These are phyloP conservation scores for Psophia crepitans DNA, from an alignment of 2,113 vertebrate genomes.

Conservation along the genomic window DNA sequence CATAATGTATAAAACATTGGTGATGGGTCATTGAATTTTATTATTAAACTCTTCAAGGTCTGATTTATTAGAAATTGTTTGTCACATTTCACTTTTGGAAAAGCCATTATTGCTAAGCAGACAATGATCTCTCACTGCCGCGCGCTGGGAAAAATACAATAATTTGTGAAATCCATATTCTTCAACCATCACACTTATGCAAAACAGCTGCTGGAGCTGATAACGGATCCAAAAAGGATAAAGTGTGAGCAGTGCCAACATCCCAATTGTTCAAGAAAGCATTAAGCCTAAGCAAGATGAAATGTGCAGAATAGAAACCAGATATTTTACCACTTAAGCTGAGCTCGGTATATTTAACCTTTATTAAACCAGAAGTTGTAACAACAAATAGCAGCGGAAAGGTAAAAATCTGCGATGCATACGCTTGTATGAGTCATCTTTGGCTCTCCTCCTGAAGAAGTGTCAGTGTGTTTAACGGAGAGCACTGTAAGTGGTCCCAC, in stretches of 20 bases:
- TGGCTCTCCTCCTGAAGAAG: conserved; percentile 11
- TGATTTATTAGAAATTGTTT: conserved; percentile 68
- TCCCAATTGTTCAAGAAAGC: conserved; percentile 5
- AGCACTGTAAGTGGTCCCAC: neutral
- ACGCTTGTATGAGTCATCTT: neutral
- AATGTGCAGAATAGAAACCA: neutral
- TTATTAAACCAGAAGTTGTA: neutral
- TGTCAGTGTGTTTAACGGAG: neutral
- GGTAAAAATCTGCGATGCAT: neutral
- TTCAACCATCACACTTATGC: conserved; percentile 14
- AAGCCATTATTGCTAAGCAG: conserved; percentile 56
- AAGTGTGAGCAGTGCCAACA: neutral
- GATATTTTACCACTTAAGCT: neutral
- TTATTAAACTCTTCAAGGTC: conserved; percentile 49
- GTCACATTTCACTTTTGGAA: conserved; percentile 55
- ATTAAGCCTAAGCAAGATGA: conserved; percentile 6
- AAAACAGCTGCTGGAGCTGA: conserved; percentile 61
- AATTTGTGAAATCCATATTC: conserved; percentile 37
- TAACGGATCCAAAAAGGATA: conserved; percentile 16
- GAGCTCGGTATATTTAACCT: conserved; percentile 37
- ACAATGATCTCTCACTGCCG: conserved; percentile 25
- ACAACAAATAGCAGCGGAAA: neutral
- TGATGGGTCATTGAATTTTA: conserved; percentile 63
- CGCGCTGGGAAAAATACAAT: conserved; percentile 26
- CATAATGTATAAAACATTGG: conserved; percentile 50